Evolutionary conservation across 1,140 invertebrate genomes (phyloP), one percentile per base, ranked within the genome.

Genomic region (Idris sp.): DNA sequence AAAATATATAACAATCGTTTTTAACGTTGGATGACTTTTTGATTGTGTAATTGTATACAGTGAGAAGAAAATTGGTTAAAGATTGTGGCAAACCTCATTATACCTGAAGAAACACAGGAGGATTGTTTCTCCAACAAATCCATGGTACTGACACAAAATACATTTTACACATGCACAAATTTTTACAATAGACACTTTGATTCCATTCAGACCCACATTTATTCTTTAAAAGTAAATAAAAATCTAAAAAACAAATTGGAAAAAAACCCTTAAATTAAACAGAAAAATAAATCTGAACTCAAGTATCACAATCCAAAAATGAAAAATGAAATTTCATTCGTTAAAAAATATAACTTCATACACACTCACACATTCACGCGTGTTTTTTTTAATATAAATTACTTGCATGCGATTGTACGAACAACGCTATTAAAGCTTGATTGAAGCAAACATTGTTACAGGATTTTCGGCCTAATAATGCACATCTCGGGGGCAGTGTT

Each of bases 101-200:
- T 73, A 67, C 59, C 71, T 67, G 26, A 30, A 30, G 22, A 28
- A 41, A 68, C 31, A 77, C 40, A 18, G 65, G 43, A 49, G 58
- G 7, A 30, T 13, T 13, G 38, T 65, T 67, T 64, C 62, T 56
- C 31, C 38, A 26, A 36, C 11, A 51, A 77, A 61, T 54, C 67
- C 58, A 59, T 67, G 58, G 54, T 64, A 65, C 59, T 78, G 69
- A 81, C 53, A 67, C 48, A 76, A 30, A 9, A 59, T 74, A 75
- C 75, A 73, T 72, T 80, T 77, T 83, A 83, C 75, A 71, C 83
- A 84, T 84, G 83, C 83, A 81, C 80, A 77, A 79, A 19, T 11
- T 30, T 46, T 28, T 81, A 81, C 76, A 77, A 62, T 69, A 59
- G 46, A 77, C 76, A 68, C 49, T 25, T 69, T 49, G 36, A 2